Base-by-base conservation (phyloP, 2,888 invertebrate genomes). In the Cerceris ruficornis region DNA sequence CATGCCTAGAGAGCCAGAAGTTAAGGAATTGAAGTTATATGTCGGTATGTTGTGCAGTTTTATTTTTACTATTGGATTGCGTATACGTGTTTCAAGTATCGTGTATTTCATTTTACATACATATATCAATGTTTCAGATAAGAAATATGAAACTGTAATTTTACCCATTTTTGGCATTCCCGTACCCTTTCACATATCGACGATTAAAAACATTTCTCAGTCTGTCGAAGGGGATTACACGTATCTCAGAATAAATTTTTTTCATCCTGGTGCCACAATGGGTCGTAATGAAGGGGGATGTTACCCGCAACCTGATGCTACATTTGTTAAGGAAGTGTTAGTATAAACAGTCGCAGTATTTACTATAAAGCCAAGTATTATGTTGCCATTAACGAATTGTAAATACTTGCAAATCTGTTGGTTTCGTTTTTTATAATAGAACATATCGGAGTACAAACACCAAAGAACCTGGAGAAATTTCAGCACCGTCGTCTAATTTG, bases 191-290 rank as follows among this genome's bases (percentile, higher is more conserved):
- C 99, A 99, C 92, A 99, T 99, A 91, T 98, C 99, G 6, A 99
- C 98, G 7, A 98, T 99, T 69, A 99, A 99, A 94, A 99, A 99
- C 92, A 98, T 99, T 89, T 98, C 98, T 0, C 98, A 98, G 93
- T 98, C 98, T 0, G 98, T 99, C 13, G 99, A 99, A 93, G 98
- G 99, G 6, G 99, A 99, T 93, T 99, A 98, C 93, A 99, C 99
- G 0, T 99, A 99, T 93, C 95, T 99, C 85, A 96, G 97, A 91
- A 97, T 99, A 89, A 99, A 99, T 93, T 99, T 99, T 93, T 99
- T 98, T 93, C 98, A 99, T 93, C 99, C 99, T 46, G 99, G 99
- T 17, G 97, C 98, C 11, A 97, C 99, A 0, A 97, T 99, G 95
- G 98, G 98, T 0, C 95, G 97, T 77, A 97, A 97, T 88, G 99